These are phyloP conservation scores for Gryllus longicercus DNA, from an alignment of 2,888 invertebrate species.

Conservation along the genomic window DNA sequence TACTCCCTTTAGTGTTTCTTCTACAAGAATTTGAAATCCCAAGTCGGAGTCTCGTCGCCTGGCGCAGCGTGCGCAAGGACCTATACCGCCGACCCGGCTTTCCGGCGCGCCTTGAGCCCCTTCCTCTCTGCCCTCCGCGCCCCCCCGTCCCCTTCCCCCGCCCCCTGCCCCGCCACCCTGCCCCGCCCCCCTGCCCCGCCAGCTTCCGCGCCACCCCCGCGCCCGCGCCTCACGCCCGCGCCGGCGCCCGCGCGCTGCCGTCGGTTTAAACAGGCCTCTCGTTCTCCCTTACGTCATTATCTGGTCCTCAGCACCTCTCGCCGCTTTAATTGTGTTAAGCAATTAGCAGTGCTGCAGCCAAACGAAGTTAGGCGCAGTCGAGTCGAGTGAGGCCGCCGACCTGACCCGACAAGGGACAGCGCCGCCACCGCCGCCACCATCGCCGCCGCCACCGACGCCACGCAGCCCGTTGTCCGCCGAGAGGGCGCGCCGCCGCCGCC, in stretches of 20 bases:
- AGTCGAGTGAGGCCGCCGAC: not conserved
- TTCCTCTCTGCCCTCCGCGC: too few relatives aligned
- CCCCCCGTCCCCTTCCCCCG: not conserved
- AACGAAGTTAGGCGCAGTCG: slow-evolving; percentile 32
- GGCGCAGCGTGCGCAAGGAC: too few relatives aligned
- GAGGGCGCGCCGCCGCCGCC: too few relatives aligned
- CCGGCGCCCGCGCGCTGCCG: not conserved
- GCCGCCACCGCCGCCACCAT: not conserved
- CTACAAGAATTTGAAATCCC: too few relatives aligned
- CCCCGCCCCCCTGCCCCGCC: not conserved
- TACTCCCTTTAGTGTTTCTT: too few relatives aligned
- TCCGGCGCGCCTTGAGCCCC: too few relatives aligned
- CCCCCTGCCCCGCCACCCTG: not conserved
- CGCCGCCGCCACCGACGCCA: not conserved
- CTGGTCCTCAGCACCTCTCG: not conserved
- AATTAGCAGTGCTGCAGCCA: slow-evolving; percentile 31
- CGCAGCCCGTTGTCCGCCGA: too few relatives aligned
- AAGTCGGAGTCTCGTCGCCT: too few relatives aligned
- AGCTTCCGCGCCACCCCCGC: too few relatives aligned
- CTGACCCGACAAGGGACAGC: not conserved
- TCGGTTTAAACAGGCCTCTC: not conserved
- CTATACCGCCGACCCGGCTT: too few relatives aligned
- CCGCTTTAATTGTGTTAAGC: slow-evolving; percentile 34
- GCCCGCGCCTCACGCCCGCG: not conserved
- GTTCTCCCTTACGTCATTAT: slow-evolving; percentile 3